Conservation (phyloP, 2,888 invertebrate species). For the Myopa testacea region DNA sequence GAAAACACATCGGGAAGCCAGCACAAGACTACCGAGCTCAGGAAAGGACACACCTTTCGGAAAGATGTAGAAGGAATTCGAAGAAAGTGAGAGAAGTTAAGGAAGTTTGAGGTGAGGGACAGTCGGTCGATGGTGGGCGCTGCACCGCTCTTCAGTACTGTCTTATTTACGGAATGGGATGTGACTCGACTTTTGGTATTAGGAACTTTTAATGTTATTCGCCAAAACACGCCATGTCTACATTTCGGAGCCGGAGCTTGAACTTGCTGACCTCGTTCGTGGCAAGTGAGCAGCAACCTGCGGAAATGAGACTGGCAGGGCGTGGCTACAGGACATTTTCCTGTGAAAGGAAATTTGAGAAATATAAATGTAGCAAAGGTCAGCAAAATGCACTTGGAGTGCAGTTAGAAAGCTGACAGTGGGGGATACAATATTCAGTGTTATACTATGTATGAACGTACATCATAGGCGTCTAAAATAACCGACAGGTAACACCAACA, state of each 20-base stretch:
- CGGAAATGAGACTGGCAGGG: background rate
- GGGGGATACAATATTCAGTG: no score
- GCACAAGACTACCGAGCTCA: background rate
- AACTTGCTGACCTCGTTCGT: slow-evolving; percentile 25
- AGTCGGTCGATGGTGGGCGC: background rate
- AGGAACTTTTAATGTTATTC: background rate
- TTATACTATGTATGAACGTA: no score
- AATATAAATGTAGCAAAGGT: background rate
- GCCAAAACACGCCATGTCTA: slow-evolving; percentile 14
- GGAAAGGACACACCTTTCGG: background rate
- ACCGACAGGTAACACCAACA: no score
- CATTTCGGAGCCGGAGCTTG: slow-evolving; percentile 9
- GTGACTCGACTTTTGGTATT: background rate
- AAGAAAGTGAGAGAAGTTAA: background rate
- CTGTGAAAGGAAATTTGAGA: slow-evolving; percentile 23
- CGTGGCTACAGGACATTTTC: background rate
- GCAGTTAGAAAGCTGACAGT: background rate
- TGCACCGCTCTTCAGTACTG: background rate
- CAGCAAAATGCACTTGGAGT: background rate
- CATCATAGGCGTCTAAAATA: no score
- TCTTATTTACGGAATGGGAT: background rate
- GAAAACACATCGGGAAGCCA: slow-evolving; percentile 2
- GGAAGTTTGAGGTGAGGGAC: no score
- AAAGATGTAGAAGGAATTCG: background rate
- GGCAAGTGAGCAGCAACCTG: background rate